Evolutionary conservation across 2,113 vertebrate genomes (phyloP).

Genomic region (Elephantulus edwardii): DNA sequence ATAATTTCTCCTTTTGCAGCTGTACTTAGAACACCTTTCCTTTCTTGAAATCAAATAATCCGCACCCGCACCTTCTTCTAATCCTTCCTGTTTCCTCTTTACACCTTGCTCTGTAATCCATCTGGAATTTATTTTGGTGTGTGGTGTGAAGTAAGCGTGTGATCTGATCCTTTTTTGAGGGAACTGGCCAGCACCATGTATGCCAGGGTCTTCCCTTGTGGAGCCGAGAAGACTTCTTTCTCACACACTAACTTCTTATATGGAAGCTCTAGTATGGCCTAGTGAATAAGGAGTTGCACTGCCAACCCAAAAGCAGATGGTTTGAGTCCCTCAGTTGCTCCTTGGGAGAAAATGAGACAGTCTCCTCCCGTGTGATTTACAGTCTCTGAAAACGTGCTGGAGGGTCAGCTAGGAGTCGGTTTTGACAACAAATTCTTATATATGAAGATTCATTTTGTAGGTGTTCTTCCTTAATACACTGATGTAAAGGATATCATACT

Average conservation of each 20-base stretch:
- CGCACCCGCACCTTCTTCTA: constrained; percentile 34
- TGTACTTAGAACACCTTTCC: not conserved
- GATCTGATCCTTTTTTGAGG: not conserved
- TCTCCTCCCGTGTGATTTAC: too few species aligned
- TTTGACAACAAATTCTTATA: not conserved
- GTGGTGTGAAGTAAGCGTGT: not conserved
- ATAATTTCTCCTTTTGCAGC: constrained; percentile 36
- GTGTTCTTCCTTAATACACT: not conserved
- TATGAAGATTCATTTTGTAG: not conserved
- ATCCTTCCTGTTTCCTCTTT: constrained; percentile 39
- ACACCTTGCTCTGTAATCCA: constrained; percentile 16
- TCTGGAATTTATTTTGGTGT: constrained; percentile 33
- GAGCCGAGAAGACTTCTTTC: constrained; percentile 36
- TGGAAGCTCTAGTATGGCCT: too few species aligned
- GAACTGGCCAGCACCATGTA: not conserved
- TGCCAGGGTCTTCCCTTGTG: not conserved
- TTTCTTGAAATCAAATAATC: constrained; percentile 55
- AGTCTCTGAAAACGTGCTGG: too few species aligned
- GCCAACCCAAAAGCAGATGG: too few species aligned
- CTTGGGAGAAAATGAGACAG: too few species aligned
- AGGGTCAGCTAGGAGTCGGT: too few species aligned
- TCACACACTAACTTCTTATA: not conserved
- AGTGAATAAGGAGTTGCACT: too few species aligned
- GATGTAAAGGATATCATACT: not conserved
- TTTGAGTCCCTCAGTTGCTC: too few species aligned